Conservation (phyloP, 2,888 invertebrate genomes). For the Acronicta leporina region DNA sequence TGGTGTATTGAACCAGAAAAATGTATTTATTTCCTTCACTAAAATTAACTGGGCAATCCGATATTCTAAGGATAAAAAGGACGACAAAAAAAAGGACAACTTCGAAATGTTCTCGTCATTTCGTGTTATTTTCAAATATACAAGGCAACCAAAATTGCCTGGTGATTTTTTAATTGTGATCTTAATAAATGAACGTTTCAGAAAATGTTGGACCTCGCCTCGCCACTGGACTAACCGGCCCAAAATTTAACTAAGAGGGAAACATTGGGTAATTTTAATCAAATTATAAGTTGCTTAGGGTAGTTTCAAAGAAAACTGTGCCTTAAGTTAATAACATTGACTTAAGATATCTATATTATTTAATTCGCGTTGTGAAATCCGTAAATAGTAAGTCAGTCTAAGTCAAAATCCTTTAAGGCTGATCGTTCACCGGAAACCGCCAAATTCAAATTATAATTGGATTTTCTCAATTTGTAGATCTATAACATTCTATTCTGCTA, state of each 20-base stretch:
- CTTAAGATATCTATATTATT: not conserved
- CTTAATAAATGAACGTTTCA: conserved; percentile 46
- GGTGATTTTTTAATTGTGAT: conserved; percentile 40
- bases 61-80: no score
- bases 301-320: conserved; percentile 19
- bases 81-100: no score
- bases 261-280: conserved; percentile 53
- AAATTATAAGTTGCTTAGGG: conserved; percentile 50
- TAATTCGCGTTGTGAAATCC: no score
- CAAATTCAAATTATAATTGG: no score
- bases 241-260: conserved; percentile 48
- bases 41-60: no score
- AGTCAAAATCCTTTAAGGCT: no score
- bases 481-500: no score
- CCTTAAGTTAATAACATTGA: conserved; percentile 6
- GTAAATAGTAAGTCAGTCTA: no score
- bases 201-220: conserved; percentile 30
- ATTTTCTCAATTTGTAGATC: no score
- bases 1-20: no score
- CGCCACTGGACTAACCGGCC: conserved; percentile 27
- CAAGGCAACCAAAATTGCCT: conserved; percentile 9
- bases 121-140: conserved; percentile 28
- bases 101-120: conserved; percentile 35
- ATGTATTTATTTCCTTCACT: no score
- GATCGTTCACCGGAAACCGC: no score